phyloP scores from a whole-genome alignment of 2,113 vertebrate genomes.

The Athene cunicularia region DNA sequence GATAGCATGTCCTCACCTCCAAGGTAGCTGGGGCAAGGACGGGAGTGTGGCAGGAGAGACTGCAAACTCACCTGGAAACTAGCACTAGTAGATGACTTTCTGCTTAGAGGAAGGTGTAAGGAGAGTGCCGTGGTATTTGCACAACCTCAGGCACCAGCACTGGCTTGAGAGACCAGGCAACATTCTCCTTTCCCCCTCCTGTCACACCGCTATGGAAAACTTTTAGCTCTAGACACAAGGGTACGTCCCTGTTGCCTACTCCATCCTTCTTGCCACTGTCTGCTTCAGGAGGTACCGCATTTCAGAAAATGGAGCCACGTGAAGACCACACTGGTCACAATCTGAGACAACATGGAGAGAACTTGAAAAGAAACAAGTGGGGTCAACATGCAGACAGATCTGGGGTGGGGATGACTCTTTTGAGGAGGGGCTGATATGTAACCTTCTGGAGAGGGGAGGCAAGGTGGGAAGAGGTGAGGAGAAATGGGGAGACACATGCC shows the following conservation, averaged over 20 bases:
- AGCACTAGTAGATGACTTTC: background rate
- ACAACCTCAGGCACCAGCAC: background rate
- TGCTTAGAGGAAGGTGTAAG: background rate
- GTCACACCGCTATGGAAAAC: accelerated
- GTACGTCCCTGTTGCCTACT: background rate
- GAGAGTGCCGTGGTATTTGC: background rate
- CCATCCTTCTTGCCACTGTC: background rate
- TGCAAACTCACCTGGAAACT: background rate
- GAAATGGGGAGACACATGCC: slow-evolving; percentile 64
- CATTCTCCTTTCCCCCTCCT: background rate
- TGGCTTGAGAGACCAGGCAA: background rate
- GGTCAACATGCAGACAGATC: slow-evolving; percentile 78
- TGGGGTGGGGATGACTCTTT: slow-evolving; percentile 36
- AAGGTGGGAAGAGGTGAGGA: slow-evolving; percentile 65
- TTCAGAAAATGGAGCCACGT: slow-evolving; percentile 76
- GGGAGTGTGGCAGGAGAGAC: background rate
- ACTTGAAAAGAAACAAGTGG: slow-evolving; percentile 42
- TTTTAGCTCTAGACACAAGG: background rate
- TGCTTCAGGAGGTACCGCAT: background rate
- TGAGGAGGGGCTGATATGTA: slow-evolving; percentile 25
- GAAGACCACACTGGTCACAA: slow-evolving; percentile 68
- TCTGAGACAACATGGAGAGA: slow-evolving; percentile 74
- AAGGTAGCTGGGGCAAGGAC: accelerated
- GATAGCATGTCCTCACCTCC: background rate
- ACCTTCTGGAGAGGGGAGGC: slow-evolving; percentile 51